Base-by-base conservation (phyloP, 2,888 invertebrate genomes). In the Heliconius hortense region DNA sequence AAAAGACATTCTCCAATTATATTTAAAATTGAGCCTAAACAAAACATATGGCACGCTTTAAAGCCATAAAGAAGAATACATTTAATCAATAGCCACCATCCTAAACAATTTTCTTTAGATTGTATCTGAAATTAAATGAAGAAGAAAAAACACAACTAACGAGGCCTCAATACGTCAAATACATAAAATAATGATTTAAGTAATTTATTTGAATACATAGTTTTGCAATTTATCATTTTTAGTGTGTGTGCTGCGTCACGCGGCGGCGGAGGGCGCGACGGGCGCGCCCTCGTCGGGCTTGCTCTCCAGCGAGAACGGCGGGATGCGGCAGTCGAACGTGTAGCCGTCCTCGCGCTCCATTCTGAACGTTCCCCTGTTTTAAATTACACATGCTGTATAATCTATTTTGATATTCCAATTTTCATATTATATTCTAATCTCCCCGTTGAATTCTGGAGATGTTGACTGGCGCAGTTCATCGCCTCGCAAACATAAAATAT, bases 331-430 rank as follows among this genome's bases (percentile, higher is more conserved):
- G 90, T 99, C 99, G 90, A 99, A 99, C 0, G 97, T 97, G 87
- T 98, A 97, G 3, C 99, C 99, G 91, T 99, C 99, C 89, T 99
- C 98, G 77, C 99, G 95, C 92, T 99, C 99, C 97, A 99, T 97
- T 83, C 98, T 95, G 87, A 99, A 99, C 4, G 98, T 99, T 74
- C 99, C 99, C 94, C 94, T 94, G 85, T 3, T 77, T 74, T 73
- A 64, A 28, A 72, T 26, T 48, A 18, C 11, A 18, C 3, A 24
- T 94, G 31, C 31, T 31, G 31, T 8, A 8, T 31, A 31, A 31
- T 31, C 31, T 3, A 3, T 28, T 28, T 35, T 35, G 35, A 3
- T 35, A 35, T 35, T 35, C 8, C 8, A 35, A 35, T 10, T 35
- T n/a, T n/a, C n/a, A n/a, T n/a, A n/a, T n/a, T n/a, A n/a, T n/a